phyloP scores from a whole-genome alignment of 2,113 vertebrate species.

The Patagioenas fasciata region DNA sequence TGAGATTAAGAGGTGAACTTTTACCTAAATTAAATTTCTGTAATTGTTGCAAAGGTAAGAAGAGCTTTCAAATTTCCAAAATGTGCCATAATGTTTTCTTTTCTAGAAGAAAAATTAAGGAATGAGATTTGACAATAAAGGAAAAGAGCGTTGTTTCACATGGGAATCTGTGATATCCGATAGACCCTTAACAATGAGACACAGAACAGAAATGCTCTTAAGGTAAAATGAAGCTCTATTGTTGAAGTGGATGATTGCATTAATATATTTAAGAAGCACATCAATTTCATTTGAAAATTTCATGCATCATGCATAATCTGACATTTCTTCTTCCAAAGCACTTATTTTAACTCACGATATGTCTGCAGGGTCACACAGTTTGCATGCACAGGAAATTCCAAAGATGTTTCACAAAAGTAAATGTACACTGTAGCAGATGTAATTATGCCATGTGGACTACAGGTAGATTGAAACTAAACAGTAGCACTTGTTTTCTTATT shows the following conservation, averaged over 20 bases:
- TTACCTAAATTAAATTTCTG: not conserved
- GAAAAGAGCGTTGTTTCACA: not conserved
- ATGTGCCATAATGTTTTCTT: not conserved
- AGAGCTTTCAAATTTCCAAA: not conserved
- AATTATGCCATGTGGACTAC: not conserved
- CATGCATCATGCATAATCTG: not conserved
- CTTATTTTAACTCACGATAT: not conserved
- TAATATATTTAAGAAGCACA: not conserved
- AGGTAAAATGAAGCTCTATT: not conserved
- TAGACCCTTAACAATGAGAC: not conserved
- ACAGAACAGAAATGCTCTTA: not conserved
- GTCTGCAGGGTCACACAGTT: not conserved
- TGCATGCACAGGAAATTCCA: not conserved
- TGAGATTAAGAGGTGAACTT: not conserved
- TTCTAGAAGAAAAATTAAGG: not conserved
- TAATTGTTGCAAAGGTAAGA: not conserved
- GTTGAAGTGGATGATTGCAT: not conserved
- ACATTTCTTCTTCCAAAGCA: not conserved
- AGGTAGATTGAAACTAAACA: not conserved
- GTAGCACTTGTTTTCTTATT: not conserved
- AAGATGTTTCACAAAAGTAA: not conserved
- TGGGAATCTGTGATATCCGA: not conserved
- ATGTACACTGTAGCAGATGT: not conserved
- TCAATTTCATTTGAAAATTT: not conserved
- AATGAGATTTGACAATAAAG: not conserved